Conservation (phyloP, 2,888 invertebrate species). For the Lasiommata megera region DNA sequence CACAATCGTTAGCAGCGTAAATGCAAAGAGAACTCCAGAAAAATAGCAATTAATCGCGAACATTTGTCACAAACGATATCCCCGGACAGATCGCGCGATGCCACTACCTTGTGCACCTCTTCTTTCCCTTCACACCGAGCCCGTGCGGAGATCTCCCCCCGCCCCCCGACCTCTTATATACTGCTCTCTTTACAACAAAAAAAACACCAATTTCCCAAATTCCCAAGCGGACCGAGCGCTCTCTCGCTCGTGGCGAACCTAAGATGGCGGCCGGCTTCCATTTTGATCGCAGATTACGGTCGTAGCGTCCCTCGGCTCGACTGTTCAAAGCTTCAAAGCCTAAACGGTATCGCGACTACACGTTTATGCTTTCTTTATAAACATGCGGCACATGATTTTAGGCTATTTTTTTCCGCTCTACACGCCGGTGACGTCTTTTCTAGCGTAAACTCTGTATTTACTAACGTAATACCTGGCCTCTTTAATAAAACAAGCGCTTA, state of each 20-base stretch:
- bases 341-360: conserved; percentile 62
- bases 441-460: neutral
- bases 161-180: conserved; percentile 77
- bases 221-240: conserved; percentile 73
- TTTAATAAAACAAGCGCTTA: too few species aligned
- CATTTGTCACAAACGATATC: conserved; percentile 38
- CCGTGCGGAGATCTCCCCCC: conserved; percentile 72
- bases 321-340: conserved; percentile 76
- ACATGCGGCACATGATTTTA: conserved; percentile 75
- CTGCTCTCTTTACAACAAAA: conserved; percentile 81
- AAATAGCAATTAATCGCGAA: neutral
- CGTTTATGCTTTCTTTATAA: conserved; percentile 57
- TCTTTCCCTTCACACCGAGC: conserved; percentile 81
- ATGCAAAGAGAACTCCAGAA: neutral
- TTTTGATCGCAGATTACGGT: conserved; percentile 79
- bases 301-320: conserved; percentile 62
- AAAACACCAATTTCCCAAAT: conserved; percentile 80
- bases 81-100: conserved; percentile 48
- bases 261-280: conserved; percentile 79
- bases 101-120: conserved; percentile 42
- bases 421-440: conserved; percentile 54
- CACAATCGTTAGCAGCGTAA: neutral
- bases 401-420: conserved; percentile 74
- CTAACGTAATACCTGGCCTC: neutral
- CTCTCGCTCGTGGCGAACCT: conserved; percentile 75